A percentile compares a stretch with the other conserved stretches of the same genome.
Evolutionary conservation across 2,888 invertebrate genomes (phyloP).

Genomic region (Busseola fusca): DNA sequence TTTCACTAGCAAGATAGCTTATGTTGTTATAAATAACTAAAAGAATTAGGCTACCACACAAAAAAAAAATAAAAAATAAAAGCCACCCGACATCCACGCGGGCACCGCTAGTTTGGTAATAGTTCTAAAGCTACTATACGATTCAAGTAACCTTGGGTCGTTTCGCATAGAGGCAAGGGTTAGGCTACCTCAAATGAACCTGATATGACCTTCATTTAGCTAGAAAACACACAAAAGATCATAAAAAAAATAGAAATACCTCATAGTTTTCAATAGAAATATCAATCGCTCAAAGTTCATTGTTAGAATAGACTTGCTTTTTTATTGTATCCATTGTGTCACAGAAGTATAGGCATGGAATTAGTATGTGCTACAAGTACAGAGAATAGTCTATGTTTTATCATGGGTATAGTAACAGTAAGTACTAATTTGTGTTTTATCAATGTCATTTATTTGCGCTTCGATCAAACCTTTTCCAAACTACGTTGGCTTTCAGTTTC

Average conservation of each 20-base stretch:
- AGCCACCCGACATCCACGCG: background rate
- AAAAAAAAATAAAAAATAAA: background rate
- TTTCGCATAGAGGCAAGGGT: background rate
- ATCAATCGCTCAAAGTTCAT: background rate
- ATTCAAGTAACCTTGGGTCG: background rate
- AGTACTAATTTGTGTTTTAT: background rate
- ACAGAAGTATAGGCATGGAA: background rate
- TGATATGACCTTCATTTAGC: constrained; percentile 10
- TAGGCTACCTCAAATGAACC: constrained; percentile 7
- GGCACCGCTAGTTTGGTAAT: background rate
- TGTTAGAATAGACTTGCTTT: background rate
- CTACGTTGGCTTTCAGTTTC: background rate
- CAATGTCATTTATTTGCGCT: background rate
- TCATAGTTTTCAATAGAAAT: constrained; percentile 8
- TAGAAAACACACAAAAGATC: constrained; percentile 8
- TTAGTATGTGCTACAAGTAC: background rate
- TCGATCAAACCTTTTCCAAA: background rate
- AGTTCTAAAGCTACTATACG: background rate
- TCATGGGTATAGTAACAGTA: background rate
- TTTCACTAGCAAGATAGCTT: background rate
- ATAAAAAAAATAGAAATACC: constrained; percentile 4
- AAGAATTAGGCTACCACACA: background rate
- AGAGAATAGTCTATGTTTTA: background rate
- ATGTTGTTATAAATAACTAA: too few relatives aligned
- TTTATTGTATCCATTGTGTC: background rate